Conservation (phyloP, 1,140 invertebrate species). For the Trichogramma pretiosum region DNA sequence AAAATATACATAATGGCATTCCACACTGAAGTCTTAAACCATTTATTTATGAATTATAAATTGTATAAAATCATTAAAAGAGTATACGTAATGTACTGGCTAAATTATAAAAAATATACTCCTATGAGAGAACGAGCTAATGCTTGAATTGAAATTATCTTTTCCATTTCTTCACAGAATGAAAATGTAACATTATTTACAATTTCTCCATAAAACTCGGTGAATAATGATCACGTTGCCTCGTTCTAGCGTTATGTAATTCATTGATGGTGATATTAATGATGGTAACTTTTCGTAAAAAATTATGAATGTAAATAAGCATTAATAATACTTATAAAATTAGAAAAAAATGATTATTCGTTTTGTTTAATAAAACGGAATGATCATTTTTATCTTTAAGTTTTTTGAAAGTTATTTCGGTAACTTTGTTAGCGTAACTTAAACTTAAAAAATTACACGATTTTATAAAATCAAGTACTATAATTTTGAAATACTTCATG, state of each 20-base stretch:
- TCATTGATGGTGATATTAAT: slow-evolving; percentile 21
- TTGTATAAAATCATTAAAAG: slow-evolving; percentile 26
- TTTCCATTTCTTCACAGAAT: slow-evolving; percentile 11
- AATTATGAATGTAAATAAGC: slow-evolving; percentile 37
- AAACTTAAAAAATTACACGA: neutral
- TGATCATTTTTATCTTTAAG: neutral
- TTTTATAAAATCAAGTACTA: neutral
- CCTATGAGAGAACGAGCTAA: slow-evolving; percentile 12
- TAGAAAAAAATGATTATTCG: slow-evolving; percentile 11
- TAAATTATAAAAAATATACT: slow-evolving; percentile 23
- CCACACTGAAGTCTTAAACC: slow-evolving; percentile 36
- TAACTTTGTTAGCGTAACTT: slow-evolving; percentile 3
- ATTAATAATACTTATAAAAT: slow-evolving; percentile 22
- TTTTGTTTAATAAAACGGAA: neutral
- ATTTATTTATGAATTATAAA: slow-evolving; percentile 36
- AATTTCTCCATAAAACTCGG: slow-evolving; percentile 5
- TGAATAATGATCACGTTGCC: slow-evolving; percentile 8
- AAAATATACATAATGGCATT: slow-evolving; percentile 45
- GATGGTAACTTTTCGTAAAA: slow-evolving; percentile 24
- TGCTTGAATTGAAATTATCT: slow-evolving; percentile 10
- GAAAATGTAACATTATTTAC: slow-evolving; percentile 13
- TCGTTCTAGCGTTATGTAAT: slow-evolving; percentile 5
- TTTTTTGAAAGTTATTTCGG: slow-evolving; percentile 3
- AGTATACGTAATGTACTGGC: slow-evolving; percentile 29
- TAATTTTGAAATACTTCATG: slow-evolving; percentile 11